phyloP scores from a whole-genome alignment of 1,140 invertebrate species.

The Hyposmocoma kahamanoa region DNA sequence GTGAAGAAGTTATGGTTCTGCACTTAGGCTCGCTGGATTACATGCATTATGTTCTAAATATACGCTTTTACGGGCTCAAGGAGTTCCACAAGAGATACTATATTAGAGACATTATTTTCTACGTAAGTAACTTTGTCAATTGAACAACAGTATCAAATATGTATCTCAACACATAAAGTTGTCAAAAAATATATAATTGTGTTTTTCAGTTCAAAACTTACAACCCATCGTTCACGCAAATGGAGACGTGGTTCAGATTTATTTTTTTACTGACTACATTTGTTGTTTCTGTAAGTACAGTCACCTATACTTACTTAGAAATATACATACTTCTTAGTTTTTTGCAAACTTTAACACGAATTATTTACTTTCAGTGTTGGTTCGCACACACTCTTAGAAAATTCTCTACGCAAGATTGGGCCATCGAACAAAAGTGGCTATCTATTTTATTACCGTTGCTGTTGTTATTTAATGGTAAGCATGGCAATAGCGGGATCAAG shows the following conservation, averaged over 20 bases:
- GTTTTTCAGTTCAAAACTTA: slow-evolving; percentile 93
- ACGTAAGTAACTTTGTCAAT: slow-evolving; percentile 81
- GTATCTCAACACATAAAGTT: too few relatives aligned
- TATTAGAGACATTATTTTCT: slow-evolving; percentile 90
- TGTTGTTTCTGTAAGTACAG: slow-evolving; percentile 90
- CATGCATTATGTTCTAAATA: slow-evolving; percentile 89
- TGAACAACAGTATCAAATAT: too few relatives aligned
- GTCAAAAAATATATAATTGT: slow-evolving; percentile 8
- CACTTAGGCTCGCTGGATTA: slow-evolving; percentile 94
- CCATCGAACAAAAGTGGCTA: slow-evolving; percentile 98
- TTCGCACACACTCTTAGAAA: slow-evolving; percentile 91
- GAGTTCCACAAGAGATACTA: slow-evolving; percentile 88
- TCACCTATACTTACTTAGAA: slow-evolving; percentile 8
- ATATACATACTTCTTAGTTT: background rate
- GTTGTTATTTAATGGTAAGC: slow-evolving; percentile 92
- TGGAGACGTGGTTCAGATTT: slow-evolving; percentile 97
- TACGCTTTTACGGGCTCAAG: slow-evolving; percentile 89
- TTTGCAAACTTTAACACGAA: background rate
- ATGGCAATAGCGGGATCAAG: too few relatives aligned
- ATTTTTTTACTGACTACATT: slow-evolving; percentile 93
- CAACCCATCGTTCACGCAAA: slow-evolving; percentile 95
- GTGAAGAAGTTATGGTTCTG: slow-evolving; percentile 90
- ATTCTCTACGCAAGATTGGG: slow-evolving; percentile 94
- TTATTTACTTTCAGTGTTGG: slow-evolving; percentile 83
- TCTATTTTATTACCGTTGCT: slow-evolving; percentile 91